Conservation (phyloP, 2,797 vertebrate genomes). For the Tragopan temminckii region DNA sequence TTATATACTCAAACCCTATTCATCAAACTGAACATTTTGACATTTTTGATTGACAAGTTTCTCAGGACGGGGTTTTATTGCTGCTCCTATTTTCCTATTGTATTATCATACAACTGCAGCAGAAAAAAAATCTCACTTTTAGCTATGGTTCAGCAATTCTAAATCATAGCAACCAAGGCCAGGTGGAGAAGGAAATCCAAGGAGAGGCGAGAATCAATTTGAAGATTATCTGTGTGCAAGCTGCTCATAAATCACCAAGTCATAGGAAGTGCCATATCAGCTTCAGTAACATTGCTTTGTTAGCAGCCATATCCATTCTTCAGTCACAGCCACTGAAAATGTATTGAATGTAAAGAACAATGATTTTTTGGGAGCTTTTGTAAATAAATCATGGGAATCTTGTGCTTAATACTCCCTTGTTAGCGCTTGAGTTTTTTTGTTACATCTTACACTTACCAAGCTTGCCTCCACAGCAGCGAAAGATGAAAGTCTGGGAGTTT, state of each 20-base stretch:
- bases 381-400: not conserved
- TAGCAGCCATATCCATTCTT: not conserved
- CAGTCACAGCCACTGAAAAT: not conserved
- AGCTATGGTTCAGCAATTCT: not conserved
- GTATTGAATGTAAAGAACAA: not conserved
- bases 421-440: not conserved
- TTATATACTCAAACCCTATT: not conserved
- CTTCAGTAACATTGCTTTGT: not conserved
- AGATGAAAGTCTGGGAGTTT: not conserved
- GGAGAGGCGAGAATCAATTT: constrained; percentile 10
- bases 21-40: not conserved
- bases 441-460: not conserved
- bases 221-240: constrained; percentile 21
- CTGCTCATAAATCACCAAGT: not conserved
- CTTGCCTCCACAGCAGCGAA: not conserved
- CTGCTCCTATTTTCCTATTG: not conserved
- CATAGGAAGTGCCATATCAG: not conserved
- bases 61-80: not conserved
- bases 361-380: not conserved
- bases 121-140: not conserved
- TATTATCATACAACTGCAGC: not conserved
- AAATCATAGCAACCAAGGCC: constrained; percentile 7
- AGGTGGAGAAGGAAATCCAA: not conserved
- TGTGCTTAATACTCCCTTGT: not conserved
- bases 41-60: not conserved